A percentile compares a stretch with the other conserved stretches of the same genome.
Evolutionary conservation across 2,797 vertebrate species (phyloP).

Genomic region (Epinephelus malabaricus): DNA sequence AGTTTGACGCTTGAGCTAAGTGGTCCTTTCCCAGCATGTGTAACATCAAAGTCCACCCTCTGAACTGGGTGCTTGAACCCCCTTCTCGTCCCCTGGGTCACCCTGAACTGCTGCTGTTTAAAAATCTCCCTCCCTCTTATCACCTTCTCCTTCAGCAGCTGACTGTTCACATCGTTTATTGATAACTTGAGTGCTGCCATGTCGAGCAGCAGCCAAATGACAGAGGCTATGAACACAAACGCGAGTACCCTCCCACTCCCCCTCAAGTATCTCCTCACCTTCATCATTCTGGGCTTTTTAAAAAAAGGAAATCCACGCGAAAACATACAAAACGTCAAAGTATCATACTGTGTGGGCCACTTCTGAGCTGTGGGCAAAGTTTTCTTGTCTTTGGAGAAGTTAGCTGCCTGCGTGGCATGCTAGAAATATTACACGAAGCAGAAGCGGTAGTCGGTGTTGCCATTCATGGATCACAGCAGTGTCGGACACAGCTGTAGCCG

Average conservation of each 20-base stretch:
- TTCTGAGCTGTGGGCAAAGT: not conserved
- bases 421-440: constrained; percentile 16
- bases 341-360: not conserved
- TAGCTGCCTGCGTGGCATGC: constrained; percentile 84
- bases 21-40: constrained; percentile 27
- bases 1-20: constrained; percentile 35
- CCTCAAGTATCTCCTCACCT: constrained; percentile 89
- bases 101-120: constrained; percentile 47
- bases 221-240: constrained; percentile 92
- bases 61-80: constrained; percentile 73
- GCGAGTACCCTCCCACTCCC: constrained; percentile 92
- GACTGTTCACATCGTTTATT: constrained; percentile 87
- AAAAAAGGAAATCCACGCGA: not conserved
- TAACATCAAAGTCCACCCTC: constrained; percentile 40
- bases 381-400: constrained; percentile 44
- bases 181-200: constrained; percentile 94
- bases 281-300: constrained; percentile 65
- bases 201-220: constrained; percentile 95
- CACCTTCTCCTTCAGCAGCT: constrained; percentile 80
- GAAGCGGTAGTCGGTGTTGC: constrained; percentile 24
- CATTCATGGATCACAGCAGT: constrained; percentile 18
- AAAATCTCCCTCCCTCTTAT: constrained; percentile 70
- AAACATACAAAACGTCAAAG: not conserved
- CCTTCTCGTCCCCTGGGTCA: constrained; percentile 31
- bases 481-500: constrained; percentile 13